These are phyloP conservation scores for Remorina albescens DNA, from an alignment of 2,797 vertebrate species.

Conservation along the genomic window DNA sequence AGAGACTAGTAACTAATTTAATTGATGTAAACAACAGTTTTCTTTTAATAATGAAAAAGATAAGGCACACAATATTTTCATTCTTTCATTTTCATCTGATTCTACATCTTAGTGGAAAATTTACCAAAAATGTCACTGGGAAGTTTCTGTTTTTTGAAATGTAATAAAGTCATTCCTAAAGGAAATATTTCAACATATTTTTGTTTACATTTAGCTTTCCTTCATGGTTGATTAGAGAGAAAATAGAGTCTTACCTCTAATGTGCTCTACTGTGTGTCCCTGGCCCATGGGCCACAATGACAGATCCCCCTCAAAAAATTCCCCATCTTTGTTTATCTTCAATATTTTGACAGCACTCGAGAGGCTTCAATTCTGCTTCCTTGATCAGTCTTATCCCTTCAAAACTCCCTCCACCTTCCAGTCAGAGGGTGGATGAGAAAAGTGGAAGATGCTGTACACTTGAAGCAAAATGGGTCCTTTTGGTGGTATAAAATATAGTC, in stretches of 20 bases:
- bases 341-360: constrained; percentile 55
- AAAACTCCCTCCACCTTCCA: constrained; percentile 46
- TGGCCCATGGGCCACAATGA: constrained; percentile 43
- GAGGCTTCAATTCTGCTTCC: constrained; percentile 63
- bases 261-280: constrained; percentile 55
- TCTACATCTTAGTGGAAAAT: constrained; percentile 34
- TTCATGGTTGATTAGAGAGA: constrained; percentile 72
- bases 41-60: constrained; percentile 40
- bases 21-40: constrained; percentile 9
- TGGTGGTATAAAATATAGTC: constrained; percentile 52
- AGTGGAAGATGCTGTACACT: constrained; percentile 56
- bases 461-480: constrained; percentile 58
- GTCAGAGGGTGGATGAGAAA: constrained; percentile 36
- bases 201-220: constrained; percentile 60
- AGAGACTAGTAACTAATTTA: neutral
- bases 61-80: constrained; percentile 73
- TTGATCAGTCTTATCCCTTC: constrained; percentile 55
- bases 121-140: constrained; percentile 15
- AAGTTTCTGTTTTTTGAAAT: constrained; percentile 33
- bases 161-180: constrained; percentile 34
- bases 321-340: constrained; percentile 59
- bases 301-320: constrained; percentile 44
- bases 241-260: constrained; percentile 72
- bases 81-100: constrained; percentile 23
- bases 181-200: constrained; percentile 40